A percentile compares a stretch with the other conserved stretches of the same genome.
These are phyloP conservation scores for Melanotaenia maccullochi DNA, from an alignment of 2,797 vertebrate species.

Conservation along the genomic window DNA sequence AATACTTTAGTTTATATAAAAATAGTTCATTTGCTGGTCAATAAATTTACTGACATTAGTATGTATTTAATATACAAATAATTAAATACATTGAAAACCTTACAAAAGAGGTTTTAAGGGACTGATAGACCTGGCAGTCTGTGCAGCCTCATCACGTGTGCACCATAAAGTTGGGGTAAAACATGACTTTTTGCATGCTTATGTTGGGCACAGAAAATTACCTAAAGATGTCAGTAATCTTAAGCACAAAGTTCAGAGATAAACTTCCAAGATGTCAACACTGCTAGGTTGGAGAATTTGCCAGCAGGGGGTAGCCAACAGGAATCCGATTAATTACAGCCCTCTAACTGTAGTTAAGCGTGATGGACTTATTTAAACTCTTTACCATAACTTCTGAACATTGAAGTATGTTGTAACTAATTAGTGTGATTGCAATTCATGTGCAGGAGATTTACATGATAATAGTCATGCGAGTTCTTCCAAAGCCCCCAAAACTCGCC, in stretches of 20 bases:
- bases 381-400: slow-evolving; percentile 13
- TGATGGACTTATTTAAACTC: slow-evolving; percentile 57
- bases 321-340: slow-evolving; percentile 57
- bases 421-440: background rate
- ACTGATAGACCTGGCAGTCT: background rate
- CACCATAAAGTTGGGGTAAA: background rate
- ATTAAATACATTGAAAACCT: background rate
- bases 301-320: slow-evolving; percentile 61
- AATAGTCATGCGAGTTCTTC: slow-evolving; percentile 18
- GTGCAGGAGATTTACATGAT: slow-evolving; percentile 31
- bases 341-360: slow-evolving; percentile 48
- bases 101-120: background rate
- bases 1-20: background rate
- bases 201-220: background rate
- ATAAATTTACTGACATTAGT: background rate
- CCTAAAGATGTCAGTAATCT: background rate
- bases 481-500: slow-evolving; percentile 18
- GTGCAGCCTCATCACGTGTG: background rate
- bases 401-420: slow-evolving; percentile 4
- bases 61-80: background rate
- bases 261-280: slow-evolving; percentile 2
- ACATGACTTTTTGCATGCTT: background rate
- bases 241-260: background rate
- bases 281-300: slow-evolving; percentile 43
- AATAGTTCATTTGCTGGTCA: background rate